Evolutionary conservation across 2,797 vertebrate genomes (phyloP).

Genomic region (Eulemur mongoz): DNA sequence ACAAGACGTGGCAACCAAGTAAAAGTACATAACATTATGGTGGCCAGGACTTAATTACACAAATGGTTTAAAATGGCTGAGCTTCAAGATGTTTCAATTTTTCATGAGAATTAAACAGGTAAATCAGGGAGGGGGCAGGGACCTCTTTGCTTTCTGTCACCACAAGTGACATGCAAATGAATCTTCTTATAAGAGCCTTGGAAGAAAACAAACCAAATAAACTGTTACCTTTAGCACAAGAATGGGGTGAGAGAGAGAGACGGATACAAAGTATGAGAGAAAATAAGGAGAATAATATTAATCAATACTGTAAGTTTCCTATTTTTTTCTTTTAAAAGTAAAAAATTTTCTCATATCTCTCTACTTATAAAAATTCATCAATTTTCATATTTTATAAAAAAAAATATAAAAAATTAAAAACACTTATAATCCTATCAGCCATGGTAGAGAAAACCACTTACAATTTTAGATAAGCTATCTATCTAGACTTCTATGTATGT

Average conservation of each 20-base stretch:
- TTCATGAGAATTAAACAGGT: not conserved
- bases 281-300: not conserved
- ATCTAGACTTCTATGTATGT: not conserved
- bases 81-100: not conserved
- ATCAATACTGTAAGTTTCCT: not conserved
- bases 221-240: not conserved
- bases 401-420: conserved; percentile 12
- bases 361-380: not conserved
- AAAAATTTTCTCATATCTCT: not conserved
- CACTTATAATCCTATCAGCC: not conserved
- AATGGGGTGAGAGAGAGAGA: not conserved
- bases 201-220: conserved; percentile 17
- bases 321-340: not conserved
- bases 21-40: not conserved
- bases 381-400: not conserved
- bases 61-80: not conserved
- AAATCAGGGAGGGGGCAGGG: not conserved
- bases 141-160: not conserved
- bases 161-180: not conserved
- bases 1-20: not conserved
- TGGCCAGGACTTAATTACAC: not conserved
- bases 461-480: not conserved
- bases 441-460: not conserved
- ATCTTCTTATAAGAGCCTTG: not conserved
- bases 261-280: not conserved